These are phyloP conservation scores for Flabesymbios commensalis DNA, from an alignment of 2,888 invertebrate genomes.

Conservation along the genomic window DNA sequence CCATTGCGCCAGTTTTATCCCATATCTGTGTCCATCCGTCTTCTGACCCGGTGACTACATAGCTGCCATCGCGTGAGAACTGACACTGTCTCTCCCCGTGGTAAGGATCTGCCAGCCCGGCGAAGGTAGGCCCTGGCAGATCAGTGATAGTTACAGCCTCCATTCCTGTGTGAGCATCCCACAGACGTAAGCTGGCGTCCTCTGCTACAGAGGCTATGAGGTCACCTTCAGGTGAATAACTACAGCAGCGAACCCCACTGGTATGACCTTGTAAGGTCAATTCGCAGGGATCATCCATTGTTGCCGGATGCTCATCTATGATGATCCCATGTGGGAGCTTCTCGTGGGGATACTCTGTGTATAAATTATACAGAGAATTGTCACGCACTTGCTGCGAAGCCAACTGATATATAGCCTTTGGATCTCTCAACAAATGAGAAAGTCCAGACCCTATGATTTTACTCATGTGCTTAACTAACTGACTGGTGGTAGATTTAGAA, in stretches of 20 bases:
- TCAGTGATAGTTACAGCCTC: conserved; percentile 23
- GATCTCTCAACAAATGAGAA: conserved; percentile 18
- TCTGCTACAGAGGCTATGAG: conserved; percentile 20
- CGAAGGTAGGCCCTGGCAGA: conserved; percentile 22
- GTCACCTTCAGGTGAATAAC: conserved; percentile 20
- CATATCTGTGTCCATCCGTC: conserved; percentile 21
- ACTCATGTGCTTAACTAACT: conserved; percentile 1
- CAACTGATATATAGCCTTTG: conserved; percentile 19
- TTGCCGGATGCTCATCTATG: background rate
- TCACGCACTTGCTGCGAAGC: conserved; percentile 19
- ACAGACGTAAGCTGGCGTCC: conserved; percentile 22
- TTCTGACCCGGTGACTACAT: conserved; percentile 19
- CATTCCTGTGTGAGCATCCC: conserved; percentile 25
- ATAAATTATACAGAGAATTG: conserved; percentile 1
- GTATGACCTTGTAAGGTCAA: conserved; percentile 27
- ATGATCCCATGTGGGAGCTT: background rate
- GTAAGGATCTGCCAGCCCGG: conserved; percentile 21
- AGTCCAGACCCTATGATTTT: conserved; percentile 20
- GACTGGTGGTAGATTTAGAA: conserved; percentile 3
- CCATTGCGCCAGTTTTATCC: conserved; percentile 16
- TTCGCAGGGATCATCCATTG: conserved; percentile 27
- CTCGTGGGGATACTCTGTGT: background rate
- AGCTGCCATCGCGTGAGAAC: conserved; percentile 11
- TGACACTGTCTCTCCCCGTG: conserved; percentile 20
- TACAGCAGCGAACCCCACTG: conserved; percentile 5